phyloP scores from a whole-genome alignment of 2,113 vertebrate genomes.

The Pelobates fuscus region DNA sequence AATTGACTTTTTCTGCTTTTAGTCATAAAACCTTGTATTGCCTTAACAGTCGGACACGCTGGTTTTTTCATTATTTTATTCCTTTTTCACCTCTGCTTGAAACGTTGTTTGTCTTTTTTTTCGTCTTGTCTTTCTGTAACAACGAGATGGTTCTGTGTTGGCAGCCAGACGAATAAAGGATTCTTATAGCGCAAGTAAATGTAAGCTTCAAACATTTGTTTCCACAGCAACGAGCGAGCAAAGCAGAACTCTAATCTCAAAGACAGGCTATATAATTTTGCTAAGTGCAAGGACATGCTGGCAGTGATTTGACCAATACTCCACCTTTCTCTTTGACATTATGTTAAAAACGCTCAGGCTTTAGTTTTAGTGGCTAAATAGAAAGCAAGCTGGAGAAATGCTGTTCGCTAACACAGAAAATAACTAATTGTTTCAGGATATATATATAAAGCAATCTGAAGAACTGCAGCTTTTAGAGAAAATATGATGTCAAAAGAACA shows the following conservation, averaged over 20 bases:
- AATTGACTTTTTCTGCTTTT: slow-evolving; percentile 57
- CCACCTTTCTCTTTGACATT: not conserved
- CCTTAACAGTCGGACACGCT: slow-evolving; percentile 57
- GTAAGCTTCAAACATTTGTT: slow-evolving; percentile 59
- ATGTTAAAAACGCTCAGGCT: not conserved
- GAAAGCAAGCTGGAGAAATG: not conserved
- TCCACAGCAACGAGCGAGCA: slow-evolving; percentile 61
- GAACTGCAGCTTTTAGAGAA: no score
- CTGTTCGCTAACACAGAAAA: not conserved
- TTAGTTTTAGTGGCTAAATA: not conserved
- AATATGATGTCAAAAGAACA: no score
- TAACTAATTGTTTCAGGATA: not conserved
- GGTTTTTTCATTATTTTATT: slow-evolving; percentile 59
- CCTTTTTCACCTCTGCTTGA: slow-evolving; percentile 57
- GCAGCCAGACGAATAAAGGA: slow-evolving; percentile 23
- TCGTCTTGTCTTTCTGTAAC: slow-evolving; percentile 24
- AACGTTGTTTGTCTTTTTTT: slow-evolving; percentile 50
- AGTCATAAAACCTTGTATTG: slow-evolving; percentile 59
- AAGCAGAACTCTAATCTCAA: slow-evolving; percentile 52
- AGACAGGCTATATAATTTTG: slow-evolving; percentile 26
- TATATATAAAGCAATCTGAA: not conserved
- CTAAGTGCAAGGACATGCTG: slow-evolving; percentile 18
- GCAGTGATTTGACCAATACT: not conserved
- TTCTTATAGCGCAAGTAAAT: slow-evolving; percentile 32
- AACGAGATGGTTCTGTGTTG: slow-evolving; percentile 49